phyloP scores from a whole-genome alignment of 2,113 vertebrate species.

The Tylochromis polylepis region DNA sequence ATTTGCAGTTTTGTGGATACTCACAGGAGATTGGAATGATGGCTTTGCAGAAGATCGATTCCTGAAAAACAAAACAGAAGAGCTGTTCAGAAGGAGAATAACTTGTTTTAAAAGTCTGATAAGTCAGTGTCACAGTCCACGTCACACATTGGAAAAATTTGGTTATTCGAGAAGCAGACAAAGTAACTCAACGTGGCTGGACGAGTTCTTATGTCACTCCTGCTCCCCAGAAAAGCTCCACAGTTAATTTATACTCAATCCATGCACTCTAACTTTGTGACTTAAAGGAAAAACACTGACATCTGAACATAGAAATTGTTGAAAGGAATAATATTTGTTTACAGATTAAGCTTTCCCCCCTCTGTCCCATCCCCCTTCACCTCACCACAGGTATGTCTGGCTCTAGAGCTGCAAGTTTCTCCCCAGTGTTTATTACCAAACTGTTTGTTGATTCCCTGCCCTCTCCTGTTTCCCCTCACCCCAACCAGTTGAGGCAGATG shows the following conservation, averaged over 20 bases:
- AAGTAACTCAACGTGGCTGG: neutral
- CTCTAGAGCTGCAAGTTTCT: neutral
- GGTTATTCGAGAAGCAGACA: neutral
- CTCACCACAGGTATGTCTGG: neutral
- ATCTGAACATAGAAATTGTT: neutral
- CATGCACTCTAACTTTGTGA: neutral
- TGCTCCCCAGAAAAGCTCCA: neutral
- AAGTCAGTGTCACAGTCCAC: neutral
- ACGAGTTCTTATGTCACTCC: neutral
- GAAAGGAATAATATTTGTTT: neutral
- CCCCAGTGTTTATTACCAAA: neutral
- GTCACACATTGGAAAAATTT: neutral
- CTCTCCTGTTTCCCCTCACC: neutral
- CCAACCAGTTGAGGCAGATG: neutral
- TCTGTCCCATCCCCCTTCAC: neutral
- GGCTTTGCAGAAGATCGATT: conserved; percentile 80
- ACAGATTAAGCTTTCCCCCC: neutral
- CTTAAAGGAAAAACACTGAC: neutral
- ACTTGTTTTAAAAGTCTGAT: conserved; percentile 7
- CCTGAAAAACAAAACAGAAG: conserved; percentile 49
- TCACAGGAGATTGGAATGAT: conserved; percentile 79
- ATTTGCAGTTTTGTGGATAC: conserved; percentile 37
- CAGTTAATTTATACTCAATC: neutral
- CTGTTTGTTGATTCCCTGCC: neutral
- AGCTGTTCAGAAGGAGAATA: neutral